Evolutionary conservation across 1,140 invertebrate species (phyloP), one percentile per base, ranked within the genome.

Genomic region (Lepidurus apus): DNA sequence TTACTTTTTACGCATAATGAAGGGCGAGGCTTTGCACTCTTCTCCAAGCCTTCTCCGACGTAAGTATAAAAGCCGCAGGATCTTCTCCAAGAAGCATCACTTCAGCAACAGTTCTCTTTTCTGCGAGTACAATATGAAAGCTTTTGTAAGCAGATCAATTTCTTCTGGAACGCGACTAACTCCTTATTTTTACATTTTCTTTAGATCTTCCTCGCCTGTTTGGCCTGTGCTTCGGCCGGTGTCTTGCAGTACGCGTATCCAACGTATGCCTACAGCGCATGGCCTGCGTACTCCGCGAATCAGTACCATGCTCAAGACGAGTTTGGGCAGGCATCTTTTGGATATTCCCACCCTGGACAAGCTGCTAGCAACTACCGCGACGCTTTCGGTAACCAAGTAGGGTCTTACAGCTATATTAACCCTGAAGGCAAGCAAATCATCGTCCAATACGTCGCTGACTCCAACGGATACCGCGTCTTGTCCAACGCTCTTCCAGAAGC

Each of bases 331-430:
- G 82, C 82, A 43, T 53, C 44, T 74, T 82, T 80, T 53, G 82
- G 82, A 26, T 81, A 83, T 79, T 76, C 81, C 44, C 76, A 82
- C n/a, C 82, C 82, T 43, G 81, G 81, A 44, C 82, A 82, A 79
- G 79, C 82, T 73, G 79, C 80, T 42, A 79, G 79, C 74, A 81
- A 78, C 44, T 79, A 34, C 45, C 79, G 84, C 11, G 82, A 80
- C 77, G 81, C 81, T 76, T 81, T 80, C 47, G 86, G 85, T 10
- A 83, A 82, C 65, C 85, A 85, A 7, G 79, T 81, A 11, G 86
- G 86, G 77, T 80, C 81, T 43, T 87, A 85, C 80, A 83, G 83
- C 74, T 87, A 86, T 81, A 82, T 84, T 13, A 83, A 82, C 80
- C 81, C 84, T 6, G 82, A 83, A 44, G 85, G 84, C 17, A 81